These are phyloP conservation scores for human DNA, from an alignment of 2,113 vertebrate genomes.

Conservation along the genomic window GRCh38 chr17:9425001-9425500, in stretches of 20 bases:
- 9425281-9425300: not conserved
- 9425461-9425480: not conserved
- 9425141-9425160: not conserved
- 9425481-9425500: not conserved
- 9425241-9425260: not conserved
- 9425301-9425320: not conserved
- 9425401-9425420: not conserved
- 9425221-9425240: not conserved
- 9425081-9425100: not conserved
- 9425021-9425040: not conserved
- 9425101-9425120: conserved; percentile 20
- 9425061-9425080: not conserved
- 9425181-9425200: conserved; percentile 24
- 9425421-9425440: conserved; percentile 5
- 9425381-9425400: not conserved
- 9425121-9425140: conserved; percentile 29
- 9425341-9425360: not conserved
- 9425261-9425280: not conserved
- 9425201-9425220: not conserved
- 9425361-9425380: not conserved
- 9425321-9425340: not conserved
- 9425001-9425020: not conserved
- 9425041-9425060: not conserved
- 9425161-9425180: conserved; percentile 53
- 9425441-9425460: conserved; percentile 36